These are phyloP conservation scores for Bovichtus variegatus DNA, from an alignment of 2,797 vertebrate species.

Conservation along the genomic window DNA sequence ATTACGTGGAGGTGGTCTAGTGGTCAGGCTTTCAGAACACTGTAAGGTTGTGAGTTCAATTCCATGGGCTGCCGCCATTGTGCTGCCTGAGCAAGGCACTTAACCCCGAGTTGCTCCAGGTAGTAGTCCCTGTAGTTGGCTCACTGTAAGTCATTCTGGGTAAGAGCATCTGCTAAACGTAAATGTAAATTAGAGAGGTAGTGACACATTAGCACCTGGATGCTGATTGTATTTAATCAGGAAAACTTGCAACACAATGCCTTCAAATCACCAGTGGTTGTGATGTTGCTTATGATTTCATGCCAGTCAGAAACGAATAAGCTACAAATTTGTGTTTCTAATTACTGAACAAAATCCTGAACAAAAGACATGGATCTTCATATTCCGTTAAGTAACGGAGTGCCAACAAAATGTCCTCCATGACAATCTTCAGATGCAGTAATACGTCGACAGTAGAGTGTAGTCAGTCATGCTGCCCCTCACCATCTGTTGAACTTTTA, in stretches of 20 bases:
- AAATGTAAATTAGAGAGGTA: background rate
- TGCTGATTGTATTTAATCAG: background rate
- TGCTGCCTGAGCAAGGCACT: too few species aligned
- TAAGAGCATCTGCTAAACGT: too few species aligned
- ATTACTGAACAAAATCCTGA: background rate
- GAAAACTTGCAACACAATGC: background rate
- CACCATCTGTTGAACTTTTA: slow-evolving; percentile 28
- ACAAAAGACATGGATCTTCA: background rate
- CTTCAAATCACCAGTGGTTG: background rate
- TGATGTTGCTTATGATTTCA: background rate
- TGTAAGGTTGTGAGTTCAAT: too few species aligned
- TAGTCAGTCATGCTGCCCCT: slow-evolving; percentile 28
- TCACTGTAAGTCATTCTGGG: too few species aligned
- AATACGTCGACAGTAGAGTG: too few species aligned
- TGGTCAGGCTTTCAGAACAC: too few species aligned
- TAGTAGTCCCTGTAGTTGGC: too few species aligned
- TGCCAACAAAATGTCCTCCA: slow-evolving; percentile 15
- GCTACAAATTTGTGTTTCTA: background rate
- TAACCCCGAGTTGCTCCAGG: too few species aligned
- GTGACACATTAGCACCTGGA: slow-evolving; percentile 9
- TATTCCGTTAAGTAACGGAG: background rate
- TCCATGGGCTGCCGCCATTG: too few species aligned
- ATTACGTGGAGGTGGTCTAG: too few species aligned
- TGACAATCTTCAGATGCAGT: background rate
- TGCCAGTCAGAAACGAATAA: background rate